These are phyloP conservation scores for Brenthis hecate DNA, from an alignment of 2,888 invertebrate species.

Conservation along the genomic window DNA sequence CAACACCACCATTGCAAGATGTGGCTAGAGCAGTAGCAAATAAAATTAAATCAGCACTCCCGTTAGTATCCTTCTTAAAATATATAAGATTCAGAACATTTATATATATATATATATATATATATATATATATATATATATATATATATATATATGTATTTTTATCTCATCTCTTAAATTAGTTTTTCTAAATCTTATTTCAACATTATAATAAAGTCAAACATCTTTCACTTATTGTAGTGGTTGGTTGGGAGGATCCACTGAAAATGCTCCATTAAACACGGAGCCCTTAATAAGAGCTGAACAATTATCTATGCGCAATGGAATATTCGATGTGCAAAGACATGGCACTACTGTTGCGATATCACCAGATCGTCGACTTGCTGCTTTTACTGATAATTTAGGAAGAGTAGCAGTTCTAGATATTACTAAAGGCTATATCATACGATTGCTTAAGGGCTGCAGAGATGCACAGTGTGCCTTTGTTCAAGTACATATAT, in stretches of 20 bases:
- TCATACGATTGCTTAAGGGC: conserved; percentile 95
- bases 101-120: too few species aligned
- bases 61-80: conserved; percentile 80
- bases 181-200: too few species aligned
- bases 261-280: conserved; percentile 54
- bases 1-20: conserved; percentile 90
- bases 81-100: too few species aligned
- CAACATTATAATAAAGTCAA: not conserved
- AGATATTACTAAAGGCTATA: conserved; percentile 90
- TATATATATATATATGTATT: too few species aligned
- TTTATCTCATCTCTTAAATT: too few species aligned
- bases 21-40: conserved; percentile 96
- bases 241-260: conserved; percentile 69
- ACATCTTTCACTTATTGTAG: conserved; percentile 47
- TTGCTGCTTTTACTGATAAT: conserved; percentile 92
- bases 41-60: conserved; percentile 90
- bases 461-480: conserved; percentile 97
- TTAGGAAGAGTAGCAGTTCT: conserved; percentile 94
- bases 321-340: conserved; percentile 90
- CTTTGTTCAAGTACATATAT: conserved; percentile 88
- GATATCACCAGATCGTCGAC: conserved; percentile 89
- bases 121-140: too few species aligned
- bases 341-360: conserved; percentile 87
- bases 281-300: conserved; percentile 83
- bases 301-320: conserved; percentile 89